A percentile compares a stretch with the other conserved stretches of the same genome.
Conservation (phyloP, 2,113 vertebrate species). For the Cyanistes caeruleus region DNA sequence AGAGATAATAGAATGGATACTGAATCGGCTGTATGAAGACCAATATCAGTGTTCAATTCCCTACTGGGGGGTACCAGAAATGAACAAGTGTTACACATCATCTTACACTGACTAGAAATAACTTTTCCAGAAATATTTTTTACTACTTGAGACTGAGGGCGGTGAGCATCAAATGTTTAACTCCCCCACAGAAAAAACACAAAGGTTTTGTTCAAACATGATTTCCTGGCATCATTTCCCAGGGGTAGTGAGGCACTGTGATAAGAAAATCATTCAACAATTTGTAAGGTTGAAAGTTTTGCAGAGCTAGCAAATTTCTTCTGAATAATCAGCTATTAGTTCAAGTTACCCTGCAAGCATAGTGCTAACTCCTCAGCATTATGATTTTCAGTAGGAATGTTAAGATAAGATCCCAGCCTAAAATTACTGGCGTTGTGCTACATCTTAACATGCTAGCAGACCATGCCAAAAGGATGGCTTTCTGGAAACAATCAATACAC, state of each 20-base stretch:
- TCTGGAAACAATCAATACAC: not conserved
- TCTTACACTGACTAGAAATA: not conserved
- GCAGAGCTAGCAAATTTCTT: conserved; percentile 55
- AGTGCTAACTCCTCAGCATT: not conserved
- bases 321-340: conserved; percentile 51
- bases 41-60: not conserved
- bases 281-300: conserved; percentile 49
- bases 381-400: not conserved
- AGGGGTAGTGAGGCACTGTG: conserved; percentile 2
- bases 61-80: not conserved
- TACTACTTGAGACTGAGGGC: not conserved
- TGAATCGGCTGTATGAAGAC: not conserved
- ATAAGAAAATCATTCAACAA: conserved; percentile 71
- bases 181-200: conserved; percentile 33
- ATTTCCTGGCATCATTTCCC: conserved; percentile 34
- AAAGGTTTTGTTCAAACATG: conserved; percentile 62
- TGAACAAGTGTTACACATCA: not conserved
- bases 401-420: not conserved
- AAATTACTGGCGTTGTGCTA: not conserved
- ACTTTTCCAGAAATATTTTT: not conserved
- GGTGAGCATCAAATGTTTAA: not conserved
- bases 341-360: conserved; percentile 35
- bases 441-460: not conserved
- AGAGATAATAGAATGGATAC: not conserved
- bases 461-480: not conserved